Evolutionary conservation across 2,888 invertebrate genomes (phyloP), one percentile per base, ranked within the genome.

Genomic region (Automeris io): DNA sequence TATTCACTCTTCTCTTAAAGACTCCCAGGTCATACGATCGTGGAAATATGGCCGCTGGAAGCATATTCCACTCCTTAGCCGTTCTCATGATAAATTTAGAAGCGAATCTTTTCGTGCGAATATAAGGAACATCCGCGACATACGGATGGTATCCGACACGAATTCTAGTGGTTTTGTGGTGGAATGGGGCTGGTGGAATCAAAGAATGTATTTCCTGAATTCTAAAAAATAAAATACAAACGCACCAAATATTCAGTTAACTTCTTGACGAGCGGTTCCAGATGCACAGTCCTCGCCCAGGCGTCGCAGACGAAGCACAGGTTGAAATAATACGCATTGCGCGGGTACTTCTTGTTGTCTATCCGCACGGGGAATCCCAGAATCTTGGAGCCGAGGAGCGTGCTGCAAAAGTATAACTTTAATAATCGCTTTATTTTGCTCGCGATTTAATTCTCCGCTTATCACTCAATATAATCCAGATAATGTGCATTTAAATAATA

Each of bases 241-340:
- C 88, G 88, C 61, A 92, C 92, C 64, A 95, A 71, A 67, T 94
- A 95, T 59, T 92, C 92, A 0, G 94, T 92, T 46, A 95, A 88
- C 66, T 95, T 95, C 64, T 92, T 92, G 19, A 95, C 92, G 2
- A 95, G 89, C 0, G 93, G 91, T 67, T 95, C 95, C 61, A 94
- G 92, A 42, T 92, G 93, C 9, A 92, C 91, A 0, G 94, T 94
- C 41, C 93, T 80, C 4, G 93, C 91, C 80, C 90, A 90, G 1
- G 92, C 90, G 51, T 93, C 91, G 62, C 94, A 95, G 1, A 95
- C 93, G 64, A 95, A 93, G 70, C 94, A 94, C 12, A 93, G 77
- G 72, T 95, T 95, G 78, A 95, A 95, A 61, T 94, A 93, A 62
- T 92, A 91, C 6, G 93, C 92, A 72, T 95, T 95, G 36, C 95